Percentiles rank a stretch among this genome's conserved stretches.
These are phyloP conservation scores for Rhyzopertha dominica DNA, from an alignment of 1,140 invertebrate genomes.

Conservation along the genomic window DNA sequence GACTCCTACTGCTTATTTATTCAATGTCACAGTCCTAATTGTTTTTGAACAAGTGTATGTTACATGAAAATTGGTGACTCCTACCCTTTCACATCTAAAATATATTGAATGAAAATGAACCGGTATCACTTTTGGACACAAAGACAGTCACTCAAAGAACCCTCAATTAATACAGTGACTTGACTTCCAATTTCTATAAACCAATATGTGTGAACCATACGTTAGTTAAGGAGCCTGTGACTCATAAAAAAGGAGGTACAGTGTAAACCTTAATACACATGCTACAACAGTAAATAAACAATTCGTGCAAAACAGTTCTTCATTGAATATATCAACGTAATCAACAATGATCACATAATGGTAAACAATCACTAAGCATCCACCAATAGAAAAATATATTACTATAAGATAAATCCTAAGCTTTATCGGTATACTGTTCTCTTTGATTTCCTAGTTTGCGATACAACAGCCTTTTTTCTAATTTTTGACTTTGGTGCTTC, in stretches of 20 bases:
- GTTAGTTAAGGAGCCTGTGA: slow-evolving; percentile 15
- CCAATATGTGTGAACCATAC: slow-evolving; percentile 2
- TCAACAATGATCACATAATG: background rate
- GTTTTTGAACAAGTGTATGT: no score
- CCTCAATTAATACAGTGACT: no score
- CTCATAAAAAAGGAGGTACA: slow-evolving; percentile 11
- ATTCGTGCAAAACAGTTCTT: slow-evolving; percentile 2
- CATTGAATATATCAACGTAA: background rate
- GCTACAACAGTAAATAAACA: slow-evolving; percentile 6
- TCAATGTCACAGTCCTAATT: no score
- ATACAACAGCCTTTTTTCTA: slow-evolving; percentile 24
- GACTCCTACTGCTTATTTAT: no score
- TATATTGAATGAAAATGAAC: no score
- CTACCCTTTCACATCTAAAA: no score
- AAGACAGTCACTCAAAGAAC: no score
- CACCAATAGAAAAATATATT: slow-evolving; percentile 7
- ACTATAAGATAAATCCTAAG: slow-evolving; percentile 7
- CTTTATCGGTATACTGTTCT: slow-evolving; percentile 14
- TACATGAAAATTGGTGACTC: no score
- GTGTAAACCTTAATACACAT: slow-evolving; percentile 11
- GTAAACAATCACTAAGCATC: background rate
- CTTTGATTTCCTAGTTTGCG: slow-evolving; percentile 16
- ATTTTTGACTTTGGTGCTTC: slow-evolving; percentile 29
- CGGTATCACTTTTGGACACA: no score
- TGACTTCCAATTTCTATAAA: no score